A percentile compares a stretch with the other conserved stretches of the same genome.
These are phyloP conservation scores for Pseudomyrmex dendroicus DNA, from an alignment of 1,140 invertebrate genomes.

Conservation along the genomic window DNA sequence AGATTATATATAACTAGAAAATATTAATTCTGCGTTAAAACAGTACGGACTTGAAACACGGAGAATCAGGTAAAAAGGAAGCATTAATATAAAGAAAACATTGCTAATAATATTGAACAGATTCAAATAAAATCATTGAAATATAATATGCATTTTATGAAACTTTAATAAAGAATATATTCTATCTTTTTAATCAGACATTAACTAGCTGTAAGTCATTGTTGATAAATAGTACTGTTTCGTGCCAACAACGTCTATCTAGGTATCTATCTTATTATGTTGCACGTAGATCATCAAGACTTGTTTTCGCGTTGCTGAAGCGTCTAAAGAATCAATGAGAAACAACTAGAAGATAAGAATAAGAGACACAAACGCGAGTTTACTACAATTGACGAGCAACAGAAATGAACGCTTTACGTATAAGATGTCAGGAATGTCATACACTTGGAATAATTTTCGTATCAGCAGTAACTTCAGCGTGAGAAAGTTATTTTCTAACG, in stretches of 20 bases:
- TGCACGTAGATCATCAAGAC: background rate
- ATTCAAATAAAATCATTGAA: background rate
- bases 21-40: slow-evolving; percentile 30
- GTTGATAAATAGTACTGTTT: background rate
- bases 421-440: background rate
- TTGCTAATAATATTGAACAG: slow-evolving; percentile 2
- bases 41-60: background rate
- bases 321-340: background rate
- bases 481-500: background rate
- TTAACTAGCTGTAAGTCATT: background rate
- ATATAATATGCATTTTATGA: too few relatives aligned
- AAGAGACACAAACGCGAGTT: background rate
- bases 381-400: background rate
- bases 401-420: background rate
- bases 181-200: background rate
- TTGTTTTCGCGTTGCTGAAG: slow-evolving; percentile 3
- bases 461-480: background rate
- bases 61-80: slow-evolving; percentile 4
- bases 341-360: background rate
- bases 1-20: slow-evolving; percentile 24
- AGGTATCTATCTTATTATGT: background rate
- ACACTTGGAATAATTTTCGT: background rate
- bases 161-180: slow-evolving; percentile 18
- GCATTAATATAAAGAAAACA: slow-evolving; percentile 4
- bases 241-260: background rate